Percentiles rank a stretch among this genome's conserved stretches.
These are phyloP conservation scores for Ophion slaviceki DNA, from an alignment of 2,888 invertebrate species.

Conservation along the genomic window DNA sequence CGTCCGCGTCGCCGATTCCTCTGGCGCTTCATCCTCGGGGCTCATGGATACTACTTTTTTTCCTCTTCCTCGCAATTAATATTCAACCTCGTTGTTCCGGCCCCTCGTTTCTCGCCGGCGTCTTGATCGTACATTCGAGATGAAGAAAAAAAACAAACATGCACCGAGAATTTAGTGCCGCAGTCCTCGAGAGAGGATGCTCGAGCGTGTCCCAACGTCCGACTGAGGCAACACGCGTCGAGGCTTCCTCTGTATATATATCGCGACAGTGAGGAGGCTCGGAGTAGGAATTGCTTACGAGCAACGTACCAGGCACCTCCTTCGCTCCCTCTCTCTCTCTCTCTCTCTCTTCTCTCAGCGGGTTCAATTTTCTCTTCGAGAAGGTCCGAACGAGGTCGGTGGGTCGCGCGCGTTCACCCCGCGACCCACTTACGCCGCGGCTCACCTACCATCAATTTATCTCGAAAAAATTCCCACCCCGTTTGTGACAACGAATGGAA, in stretches of 20 bases:
- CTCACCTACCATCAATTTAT: neutral
- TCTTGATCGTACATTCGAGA: neutral
- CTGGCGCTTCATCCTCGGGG: neutral
- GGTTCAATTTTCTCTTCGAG: neutral
- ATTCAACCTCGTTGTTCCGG: neutral
- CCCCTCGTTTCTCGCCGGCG: neutral
- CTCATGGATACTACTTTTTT: neutral
- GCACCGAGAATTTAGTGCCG: neutral
- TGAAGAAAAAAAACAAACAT: neutral
- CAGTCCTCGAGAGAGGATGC: neutral
- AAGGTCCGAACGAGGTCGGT: slow-evolving; percentile 1
- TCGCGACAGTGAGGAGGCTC: neutral
- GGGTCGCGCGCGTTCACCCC: slow-evolving; percentile 19
- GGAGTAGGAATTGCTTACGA: slow-evolving; percentile 67
- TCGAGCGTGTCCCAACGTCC: slow-evolving; percentile 12
- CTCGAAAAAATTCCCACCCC: neutral
- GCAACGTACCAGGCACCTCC: slow-evolving; percentile 80
- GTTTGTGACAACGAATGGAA: neutral
- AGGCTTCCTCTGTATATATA: neutral
- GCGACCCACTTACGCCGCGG: slow-evolving; percentile 7
- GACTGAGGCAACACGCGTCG: slow-evolving; percentile 15
- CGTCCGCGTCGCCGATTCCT: neutral
- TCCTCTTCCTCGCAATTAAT: neutral
- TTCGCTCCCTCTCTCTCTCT: slow-evolving; percentile 34
- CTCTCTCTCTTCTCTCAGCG: neutral